These are phyloP conservation scores for Manis javanica DNA, from an alignment of 2,797 vertebrate genomes.

Conservation along the genomic window DNA sequence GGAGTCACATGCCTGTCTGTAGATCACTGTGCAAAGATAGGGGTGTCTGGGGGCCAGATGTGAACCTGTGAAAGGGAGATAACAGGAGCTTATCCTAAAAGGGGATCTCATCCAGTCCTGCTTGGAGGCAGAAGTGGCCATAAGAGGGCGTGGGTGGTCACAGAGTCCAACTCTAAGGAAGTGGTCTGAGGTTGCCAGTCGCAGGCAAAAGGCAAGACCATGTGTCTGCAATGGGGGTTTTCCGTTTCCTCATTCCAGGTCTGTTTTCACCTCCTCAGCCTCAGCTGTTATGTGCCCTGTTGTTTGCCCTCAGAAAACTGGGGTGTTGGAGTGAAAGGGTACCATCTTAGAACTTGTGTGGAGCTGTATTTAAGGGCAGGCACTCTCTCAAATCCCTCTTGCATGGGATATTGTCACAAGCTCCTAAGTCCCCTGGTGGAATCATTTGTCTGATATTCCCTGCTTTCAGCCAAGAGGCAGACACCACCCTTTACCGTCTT, in stretches of 20 bases:
- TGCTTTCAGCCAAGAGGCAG: not conserved
- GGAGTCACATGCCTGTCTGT: not conserved
- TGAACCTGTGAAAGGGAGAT: not conserved
- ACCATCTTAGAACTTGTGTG: not conserved
- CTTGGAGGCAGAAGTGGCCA: not conserved
- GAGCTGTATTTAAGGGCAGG: not conserved
- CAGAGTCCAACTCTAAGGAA: not conserved
- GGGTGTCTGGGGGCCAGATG: not conserved
- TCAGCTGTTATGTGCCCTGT: not conserved
- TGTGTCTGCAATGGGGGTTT: not conserved
- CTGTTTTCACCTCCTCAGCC: not conserved
- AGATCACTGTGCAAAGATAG: not conserved
- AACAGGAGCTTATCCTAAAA: not conserved
- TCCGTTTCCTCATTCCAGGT: not conserved
- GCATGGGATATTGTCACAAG: not conserved
- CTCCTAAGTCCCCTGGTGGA: not conserved
- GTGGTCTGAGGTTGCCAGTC: too few species aligned
- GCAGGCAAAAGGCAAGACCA: not conserved
- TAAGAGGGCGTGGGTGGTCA: accelerated
- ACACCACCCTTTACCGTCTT: too few species aligned
- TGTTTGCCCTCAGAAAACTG: not conserved
- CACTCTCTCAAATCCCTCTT: not conserved
- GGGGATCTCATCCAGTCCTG: not conserved
- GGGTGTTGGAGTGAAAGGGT: not conserved
- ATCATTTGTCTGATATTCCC: not conserved